Percentiles rank a stretch among this genome's conserved stretches.
These are phyloP conservation scores for Drosophila jambulina DNA, from an alignment of 1,140 invertebrate genomes.

Conservation along the genomic window DNA sequence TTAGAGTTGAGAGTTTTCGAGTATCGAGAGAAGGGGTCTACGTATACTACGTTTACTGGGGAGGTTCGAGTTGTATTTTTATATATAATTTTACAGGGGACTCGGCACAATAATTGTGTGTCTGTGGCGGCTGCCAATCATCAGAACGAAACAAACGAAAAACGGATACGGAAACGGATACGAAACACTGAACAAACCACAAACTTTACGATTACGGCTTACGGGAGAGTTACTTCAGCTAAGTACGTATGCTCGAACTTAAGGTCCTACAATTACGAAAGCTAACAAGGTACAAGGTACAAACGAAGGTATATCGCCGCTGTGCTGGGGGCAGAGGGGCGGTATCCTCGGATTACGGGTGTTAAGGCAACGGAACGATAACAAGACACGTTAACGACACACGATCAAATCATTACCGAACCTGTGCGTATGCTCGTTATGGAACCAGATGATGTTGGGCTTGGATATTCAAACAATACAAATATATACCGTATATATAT, in stretches of 20 bases:
- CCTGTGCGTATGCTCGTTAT: conserved; percentile 72
- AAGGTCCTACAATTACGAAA: conserved; percentile 62
- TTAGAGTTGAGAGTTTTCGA: conserved; percentile 13
- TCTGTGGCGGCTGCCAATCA: conserved; percentile 30
- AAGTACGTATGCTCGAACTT: conserved; percentile 45
- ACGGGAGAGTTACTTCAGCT: conserved; percentile 42
- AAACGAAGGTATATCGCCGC: conserved; percentile 33
- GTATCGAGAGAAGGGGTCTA: conserved; percentile 24
- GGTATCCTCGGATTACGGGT: conserved; percentile 38
- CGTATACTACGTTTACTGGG: conserved; percentile 30
- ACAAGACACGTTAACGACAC: conserved; percentile 63
- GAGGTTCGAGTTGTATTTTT: conserved; percentile 10
- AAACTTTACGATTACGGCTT: conserved; percentile 50
- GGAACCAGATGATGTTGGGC: conserved; percentile 80
- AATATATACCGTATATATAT: conserved; percentile 23
- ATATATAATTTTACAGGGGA: conserved; percentile 49
- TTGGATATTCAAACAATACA: conserved; percentile 51
- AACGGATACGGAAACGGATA: conserved; percentile 39
- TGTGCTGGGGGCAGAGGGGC: conserved; percentile 19
- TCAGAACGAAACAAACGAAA: conserved; percentile 41
- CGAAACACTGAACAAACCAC: conserved; percentile 63
- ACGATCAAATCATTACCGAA: conserved; percentile 74
- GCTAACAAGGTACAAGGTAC: conserved; percentile 38
- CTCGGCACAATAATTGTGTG: conserved; percentile 38
- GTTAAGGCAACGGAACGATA: conserved; percentile 50